Conservation (phyloP, 2,113 vertebrate genomes). For the Cyanoramphus novaezelandiae region DNA sequence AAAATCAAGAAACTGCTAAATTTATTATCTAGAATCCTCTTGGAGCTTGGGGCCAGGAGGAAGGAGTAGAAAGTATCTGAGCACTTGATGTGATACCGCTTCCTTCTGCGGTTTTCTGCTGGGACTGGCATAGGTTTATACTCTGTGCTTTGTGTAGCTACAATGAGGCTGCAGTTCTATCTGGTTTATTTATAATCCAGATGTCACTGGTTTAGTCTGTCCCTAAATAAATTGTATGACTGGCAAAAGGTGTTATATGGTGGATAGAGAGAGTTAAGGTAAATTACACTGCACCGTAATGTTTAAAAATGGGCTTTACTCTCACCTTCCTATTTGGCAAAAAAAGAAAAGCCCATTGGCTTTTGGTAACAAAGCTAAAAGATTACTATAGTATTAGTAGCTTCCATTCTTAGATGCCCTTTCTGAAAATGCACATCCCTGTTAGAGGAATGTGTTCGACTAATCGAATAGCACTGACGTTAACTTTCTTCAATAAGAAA, state of each 20-base stretch:
- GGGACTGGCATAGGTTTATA: neutral
- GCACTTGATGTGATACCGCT: neutral
- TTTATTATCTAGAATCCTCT: neutral
- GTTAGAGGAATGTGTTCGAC: neutral
- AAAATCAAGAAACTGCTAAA: neutral
- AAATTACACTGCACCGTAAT: neutral
- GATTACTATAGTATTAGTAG: neutral
- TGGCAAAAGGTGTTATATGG: neutral
- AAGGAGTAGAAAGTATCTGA: neutral
- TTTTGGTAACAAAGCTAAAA: neutral
- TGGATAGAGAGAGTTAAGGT: neutral
- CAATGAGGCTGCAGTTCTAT: neutral
- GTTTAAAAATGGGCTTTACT: neutral
- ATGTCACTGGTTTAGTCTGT: constrained; percentile 15
- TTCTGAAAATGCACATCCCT: neutral
- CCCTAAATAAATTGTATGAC: neutral
- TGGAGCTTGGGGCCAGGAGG: neutral
- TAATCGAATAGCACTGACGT: neutral
- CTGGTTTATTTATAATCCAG: constrained; percentile 42
- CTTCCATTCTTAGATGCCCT: neutral
- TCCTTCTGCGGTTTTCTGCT: neutral
- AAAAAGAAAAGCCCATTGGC: neutral
- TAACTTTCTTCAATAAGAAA: neutral
- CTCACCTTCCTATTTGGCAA: neutral
- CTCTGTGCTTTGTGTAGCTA: neutral